phyloP scores from a whole-genome alignment of 2,797 vertebrate genomes.

The Sitta carolinensis region DNA sequence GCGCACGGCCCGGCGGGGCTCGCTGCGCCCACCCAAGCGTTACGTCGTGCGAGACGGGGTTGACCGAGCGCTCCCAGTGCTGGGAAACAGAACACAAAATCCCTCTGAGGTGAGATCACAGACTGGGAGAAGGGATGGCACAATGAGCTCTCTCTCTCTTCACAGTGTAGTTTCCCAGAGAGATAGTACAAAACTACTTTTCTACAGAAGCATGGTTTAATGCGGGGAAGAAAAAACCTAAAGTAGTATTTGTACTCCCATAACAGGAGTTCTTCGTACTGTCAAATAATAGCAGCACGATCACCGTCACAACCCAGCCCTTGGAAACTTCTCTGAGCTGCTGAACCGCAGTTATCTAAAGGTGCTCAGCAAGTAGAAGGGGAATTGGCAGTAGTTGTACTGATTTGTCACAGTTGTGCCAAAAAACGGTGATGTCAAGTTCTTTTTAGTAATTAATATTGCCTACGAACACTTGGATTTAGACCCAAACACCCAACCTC shows the following conservation, averaged over 20 bases:
- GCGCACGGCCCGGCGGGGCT: background rate
- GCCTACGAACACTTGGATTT: background rate
- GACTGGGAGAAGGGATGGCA: background rate
- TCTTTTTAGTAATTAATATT: background rate
- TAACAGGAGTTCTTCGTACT: fast-evolving
- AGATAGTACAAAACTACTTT: fast-evolving
- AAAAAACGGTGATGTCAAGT: background rate
- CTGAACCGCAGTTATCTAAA: background rate
- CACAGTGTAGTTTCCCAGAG: fast-evolving
- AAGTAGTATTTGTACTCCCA: background rate
- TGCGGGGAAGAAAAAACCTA: too few species aligned
- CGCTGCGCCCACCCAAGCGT: background rate
- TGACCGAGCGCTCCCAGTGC: slow-evolving; percentile 74
- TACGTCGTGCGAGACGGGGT: slow-evolving; percentile 56
- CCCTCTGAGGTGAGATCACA: background rate
- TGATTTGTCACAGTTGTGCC: background rate
- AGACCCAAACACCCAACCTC: background rate
- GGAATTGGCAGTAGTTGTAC: fast-evolving
- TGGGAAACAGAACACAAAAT: slow-evolving; percentile 73
- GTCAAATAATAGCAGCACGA: background rate
- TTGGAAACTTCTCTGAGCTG: too few species aligned
- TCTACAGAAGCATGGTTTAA: background rate
- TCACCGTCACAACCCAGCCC: background rate
- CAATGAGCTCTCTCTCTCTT: background rate
- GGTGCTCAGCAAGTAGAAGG: fast-evolving